Evolutionary conservation across 1,140 invertebrate species (phyloP), one percentile per base, ranked within the genome.

Genomic region (Zaprionus camerounensis): DNA sequence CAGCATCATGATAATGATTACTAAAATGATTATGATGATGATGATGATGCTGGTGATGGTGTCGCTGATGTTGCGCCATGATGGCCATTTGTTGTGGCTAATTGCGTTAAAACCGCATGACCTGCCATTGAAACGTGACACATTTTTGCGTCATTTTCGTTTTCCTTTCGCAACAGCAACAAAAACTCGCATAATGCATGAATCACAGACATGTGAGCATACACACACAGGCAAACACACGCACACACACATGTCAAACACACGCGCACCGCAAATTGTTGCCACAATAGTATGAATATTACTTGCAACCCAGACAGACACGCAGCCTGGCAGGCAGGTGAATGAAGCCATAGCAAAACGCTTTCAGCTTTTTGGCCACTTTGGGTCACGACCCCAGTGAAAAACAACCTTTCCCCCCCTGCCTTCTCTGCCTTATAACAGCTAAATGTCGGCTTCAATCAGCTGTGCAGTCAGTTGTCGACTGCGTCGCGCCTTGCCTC

Each of bases 91-190:
- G 84, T 78, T 87, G 83, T 73, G 74, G 83, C 83, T 86, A 86
- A 86, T 86, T 86, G 83, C 83, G 77, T 87, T 87, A 86, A 86
- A 86, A 63, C 80, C 83, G 83, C 83, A 82, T 74, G 83, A 66
- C 56, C 73, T 69, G 71, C 71, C 83, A 82, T 59, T 80, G 83
- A 77, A 87, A 86, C 83, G 83, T 87, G 83, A 87, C 80, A 87
- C 83, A 80, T 87, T 87, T 86, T 80, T 71, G 73, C 61, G 70
- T 68, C 51, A 86, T 72, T 86, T 81, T 78, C 56, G 79, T 74
- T 24, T 38, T 7, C 6, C 41, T 17, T 34, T 66, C 68, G 64
- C 34, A 3, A 44, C 49, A 55, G 61, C 63, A 57, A 20, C 77
- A 44, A 81, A 77, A 70, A 73, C 78, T 71, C 65, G 64, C 71